Percentiles rank a stretch among this genome's conserved stretches.
phyloP scores from a whole-genome alignment of 2,113 vertebrate species.

The Campylorhamphus procurvoides region DNA sequence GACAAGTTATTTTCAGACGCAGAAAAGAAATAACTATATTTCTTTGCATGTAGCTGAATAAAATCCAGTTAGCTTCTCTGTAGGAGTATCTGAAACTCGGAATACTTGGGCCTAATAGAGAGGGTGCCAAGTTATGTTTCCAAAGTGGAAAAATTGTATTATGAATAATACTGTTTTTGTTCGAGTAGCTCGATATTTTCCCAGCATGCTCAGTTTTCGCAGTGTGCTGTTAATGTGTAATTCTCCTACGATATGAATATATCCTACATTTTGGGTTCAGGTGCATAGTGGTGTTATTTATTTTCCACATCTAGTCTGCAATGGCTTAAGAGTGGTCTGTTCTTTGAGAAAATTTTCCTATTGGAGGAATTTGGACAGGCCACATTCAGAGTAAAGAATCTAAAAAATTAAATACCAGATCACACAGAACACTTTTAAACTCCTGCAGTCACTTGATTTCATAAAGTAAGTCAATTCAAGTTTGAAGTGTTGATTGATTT shows the following conservation, averaged over 20 bases:
- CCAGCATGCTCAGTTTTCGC: not conserved
- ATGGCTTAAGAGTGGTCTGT: not conserved
- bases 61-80: not conserved
- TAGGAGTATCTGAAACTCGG: not conserved
- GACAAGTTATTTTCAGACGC: constrained; percentile 15
- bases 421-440: not conserved
- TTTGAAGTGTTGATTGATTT: constrained; percentile 29
- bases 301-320: not conserved
- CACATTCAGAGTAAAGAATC: not conserved
- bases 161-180: constrained; percentile 4
- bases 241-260: not conserved
- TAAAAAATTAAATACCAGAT: not conserved
- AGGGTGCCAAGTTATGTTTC: constrained; percentile 10
- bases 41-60: not conserved
- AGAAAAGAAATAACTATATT: not conserved
- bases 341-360: not conserved
- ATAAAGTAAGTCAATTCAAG: not conserved
- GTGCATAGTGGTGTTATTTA: not conserved
- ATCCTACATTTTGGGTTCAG: not conserved
- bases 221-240: not conserved
- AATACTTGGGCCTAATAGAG: not conserved
- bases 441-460: not conserved
- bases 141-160: not conserved
- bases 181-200: not conserved
- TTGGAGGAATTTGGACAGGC: not conserved